These are phyloP conservation scores for Sericinus montela DNA, from an alignment of 2,888 invertebrate species.

Conservation along the genomic window DNA sequence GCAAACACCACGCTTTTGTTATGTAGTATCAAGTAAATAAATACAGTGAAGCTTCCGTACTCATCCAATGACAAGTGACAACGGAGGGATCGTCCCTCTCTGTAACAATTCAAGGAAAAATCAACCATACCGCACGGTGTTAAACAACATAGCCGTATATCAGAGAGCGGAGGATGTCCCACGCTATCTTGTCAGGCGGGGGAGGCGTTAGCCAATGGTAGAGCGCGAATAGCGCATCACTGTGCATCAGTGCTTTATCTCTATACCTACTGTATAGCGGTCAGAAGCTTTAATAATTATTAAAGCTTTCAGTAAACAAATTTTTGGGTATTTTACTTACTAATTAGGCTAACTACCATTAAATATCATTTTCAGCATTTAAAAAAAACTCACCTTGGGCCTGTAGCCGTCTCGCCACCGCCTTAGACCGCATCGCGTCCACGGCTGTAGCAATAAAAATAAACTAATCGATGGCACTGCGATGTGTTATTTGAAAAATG, in stretches of 20 bases:
- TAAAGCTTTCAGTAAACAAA: background rate
- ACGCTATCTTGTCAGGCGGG: constrained; percentile 76
- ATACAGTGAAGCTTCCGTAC: constrained; percentile 66
- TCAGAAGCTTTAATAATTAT: background rate
- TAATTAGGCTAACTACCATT: background rate
- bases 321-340: background rate
- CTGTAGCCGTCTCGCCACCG: constrained; percentile 84
- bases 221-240: constrained; percentile 61
- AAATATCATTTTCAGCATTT: background rate
- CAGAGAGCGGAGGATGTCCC: constrained; percentile 62
- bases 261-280: constrained; percentile 46
- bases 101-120: constrained; percentile 29
- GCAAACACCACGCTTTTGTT: constrained; percentile 19
- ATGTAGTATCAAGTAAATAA: constrained; percentile 51
- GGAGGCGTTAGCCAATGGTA: constrained; percentile 68
- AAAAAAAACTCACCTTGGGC: constrained; percentile 78
- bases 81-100: constrained; percentile 70
- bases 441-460: constrained; percentile 45
- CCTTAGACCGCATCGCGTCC: constrained; percentile 84
- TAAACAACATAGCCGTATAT: constrained; percentile 33
- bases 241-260: constrained; percentile 69
- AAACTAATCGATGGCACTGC: constrained; percentile 56
- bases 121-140: constrained; percentile 29
- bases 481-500: constrained; percentile 43
- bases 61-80: constrained; percentile 77